Percentiles rank a stretch among this genome's conserved stretches.
Evolutionary conservation across 1,140 invertebrate species (phyloP).

Genomic region (Parapsyche elsis): DNA sequence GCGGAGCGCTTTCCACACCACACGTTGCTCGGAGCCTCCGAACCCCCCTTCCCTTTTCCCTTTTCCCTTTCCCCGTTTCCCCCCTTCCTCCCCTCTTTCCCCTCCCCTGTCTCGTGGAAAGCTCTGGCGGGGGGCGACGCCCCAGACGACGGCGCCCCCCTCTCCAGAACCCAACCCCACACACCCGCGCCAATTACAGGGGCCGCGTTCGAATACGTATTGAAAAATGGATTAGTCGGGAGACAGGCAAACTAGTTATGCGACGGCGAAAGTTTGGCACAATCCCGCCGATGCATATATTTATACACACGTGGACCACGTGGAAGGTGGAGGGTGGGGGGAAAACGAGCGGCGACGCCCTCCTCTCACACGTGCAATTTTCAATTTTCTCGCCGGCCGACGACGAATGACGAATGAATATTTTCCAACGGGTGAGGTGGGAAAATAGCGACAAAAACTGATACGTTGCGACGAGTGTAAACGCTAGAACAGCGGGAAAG

Average conservation of each 20-base stretch:
- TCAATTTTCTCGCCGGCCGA: too few relatives aligned
- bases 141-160: background rate
- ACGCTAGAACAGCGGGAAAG: too few relatives aligned
- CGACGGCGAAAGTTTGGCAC: conserved; percentile 13
- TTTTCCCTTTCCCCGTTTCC: background rate
- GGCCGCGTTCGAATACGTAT: background rate
- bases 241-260: background rate
- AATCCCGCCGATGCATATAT: background rate
- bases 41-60: background rate
- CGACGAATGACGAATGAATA: too few relatives aligned
- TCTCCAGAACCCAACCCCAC: too few relatives aligned
- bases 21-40: conserved; percentile 13
- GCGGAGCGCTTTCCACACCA: background rate
- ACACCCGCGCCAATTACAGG: too few relatives aligned
- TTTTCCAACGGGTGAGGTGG: too few relatives aligned
- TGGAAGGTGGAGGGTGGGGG: background rate
- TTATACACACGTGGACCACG: background rate
- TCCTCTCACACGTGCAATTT: too few relatives aligned
- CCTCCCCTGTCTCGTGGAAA: background rate
- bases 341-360: too few relatives aligned
- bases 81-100: background rate
- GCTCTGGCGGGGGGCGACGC: conserved; percentile 19
- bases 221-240: too few relatives aligned
- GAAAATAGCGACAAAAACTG: too few relatives aligned
- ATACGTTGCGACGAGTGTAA: too few relatives aligned